Evolutionary conservation across 1,140 invertebrate species (phyloP), one percentile per base, ranked within the genome.

Genomic region (Aporrectodea caliginosa): DNA sequence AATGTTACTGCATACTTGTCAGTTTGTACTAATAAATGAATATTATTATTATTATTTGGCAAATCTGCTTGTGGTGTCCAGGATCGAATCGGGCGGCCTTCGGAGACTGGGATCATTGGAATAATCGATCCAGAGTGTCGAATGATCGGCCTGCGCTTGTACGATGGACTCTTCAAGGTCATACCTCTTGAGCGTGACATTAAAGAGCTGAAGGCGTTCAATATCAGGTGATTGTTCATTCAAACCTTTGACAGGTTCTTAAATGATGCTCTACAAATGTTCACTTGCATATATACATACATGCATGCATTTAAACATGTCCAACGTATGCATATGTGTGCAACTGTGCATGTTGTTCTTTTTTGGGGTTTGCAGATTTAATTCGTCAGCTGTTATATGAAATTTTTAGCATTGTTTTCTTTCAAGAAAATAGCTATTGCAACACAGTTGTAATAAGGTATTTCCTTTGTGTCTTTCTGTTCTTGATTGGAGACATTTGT

Each of bases 151-250:
- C 90, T 99, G 58, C 90, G 97, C 81, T 89, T 99, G 0, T 99
- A 99, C 88, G 97, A 99, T 91, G 97, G 97, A 0, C 90, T 98
- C 0, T 95, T 99, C 85, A 99, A 99, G 90, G 95, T 99, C 72
- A 89, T 90, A 69, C 88, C 88, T 14, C 84, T 90, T 16, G 96
- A 98, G 81, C 95, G 94, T 86, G 95, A 98, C 84, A 95, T 95
- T 82, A 93, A 91, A 83, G 96, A 98, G 88, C 88, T 98, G 6
- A 97, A 96, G 90, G 95, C 96, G 74, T 96, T 94, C 80, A 98
- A 95, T 90, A 93, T 96, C 83, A 92, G 94, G 93, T 94, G 33
- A 58, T n/a, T n/a, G n/a, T n/a, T n/a, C n/a, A n/a, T n/a, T n/a
- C n/a, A n/a, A n/a, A n/a, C n/a, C n/a, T n/a, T n/a, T n/a, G n/a